Evolutionary conservation across 2,888 invertebrate species (phyloP).

Genomic region (Apantesis nais): DNA sequence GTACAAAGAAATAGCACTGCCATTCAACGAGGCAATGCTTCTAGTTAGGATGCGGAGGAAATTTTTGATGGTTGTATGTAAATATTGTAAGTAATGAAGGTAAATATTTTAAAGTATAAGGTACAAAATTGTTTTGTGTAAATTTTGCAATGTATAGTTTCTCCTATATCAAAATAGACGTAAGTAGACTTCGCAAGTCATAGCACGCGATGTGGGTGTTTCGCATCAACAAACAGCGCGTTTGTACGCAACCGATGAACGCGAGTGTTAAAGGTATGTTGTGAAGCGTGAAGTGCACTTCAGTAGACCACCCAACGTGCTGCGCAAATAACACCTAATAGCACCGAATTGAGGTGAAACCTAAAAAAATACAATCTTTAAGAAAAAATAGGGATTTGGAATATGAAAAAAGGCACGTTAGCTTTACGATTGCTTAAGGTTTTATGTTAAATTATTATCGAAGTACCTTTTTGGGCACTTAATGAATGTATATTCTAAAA

Average conservation of each 20-base stretch:
- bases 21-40: no score
- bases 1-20: no score
- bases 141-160: neutral
- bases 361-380: constrained; percentile 41
- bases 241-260: constrained; percentile 25
- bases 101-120: no score
- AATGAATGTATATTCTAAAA: no score
- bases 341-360: constrained; percentile 60
- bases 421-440: constrained; percentile 41
- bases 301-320: constrained; percentile 64
- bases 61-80: no score
- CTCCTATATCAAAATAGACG: constrained; percentile 3
- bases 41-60: no score
- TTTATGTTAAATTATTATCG: constrained; percentile 17
- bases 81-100: no score
- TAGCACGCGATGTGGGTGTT: constrained; percentile 51
- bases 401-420: constrained; percentile 44
- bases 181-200: constrained; percentile 35
- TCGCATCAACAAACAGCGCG: constrained; percentile 51
- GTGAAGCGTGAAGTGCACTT: constrained; percentile 59
- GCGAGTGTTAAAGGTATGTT: constrained; percentile 30
- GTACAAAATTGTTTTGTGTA: neutral
- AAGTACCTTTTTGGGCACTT: neutral
- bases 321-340: constrained; percentile 56
- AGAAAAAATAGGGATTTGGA: constrained; percentile 41